A percentile compares a stretch with the other conserved stretches of the same genome.
Conservation (phyloP, 2,888 invertebrate genomes). For the Galeopsomyia nigrocyanea region DNA sequence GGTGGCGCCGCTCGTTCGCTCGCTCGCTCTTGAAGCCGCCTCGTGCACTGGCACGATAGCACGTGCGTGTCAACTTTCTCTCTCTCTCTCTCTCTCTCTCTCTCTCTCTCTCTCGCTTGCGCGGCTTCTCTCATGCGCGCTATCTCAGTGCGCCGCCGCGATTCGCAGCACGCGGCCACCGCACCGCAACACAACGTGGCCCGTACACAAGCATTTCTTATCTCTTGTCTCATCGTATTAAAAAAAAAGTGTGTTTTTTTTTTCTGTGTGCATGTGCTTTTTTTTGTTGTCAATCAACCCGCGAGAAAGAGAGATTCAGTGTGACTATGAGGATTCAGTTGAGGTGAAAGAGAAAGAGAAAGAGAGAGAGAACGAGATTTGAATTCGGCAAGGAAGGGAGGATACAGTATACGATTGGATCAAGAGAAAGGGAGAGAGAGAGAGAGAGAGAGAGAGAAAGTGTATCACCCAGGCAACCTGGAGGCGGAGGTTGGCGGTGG, state of each 20-base stretch:
- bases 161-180: constrained; percentile 44
- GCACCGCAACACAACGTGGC: constrained; percentile 29
- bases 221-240: neutral
- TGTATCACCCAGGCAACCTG: constrained; percentile 58
- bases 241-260: too few relatives aligned
- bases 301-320: neutral
- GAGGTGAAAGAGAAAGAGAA: constrained; percentile 20
- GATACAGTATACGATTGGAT: neutral
- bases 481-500: constrained; percentile 66
- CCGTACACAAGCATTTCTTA: neutral
- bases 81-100: constrained; percentile 32
- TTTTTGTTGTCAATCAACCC: neutral
- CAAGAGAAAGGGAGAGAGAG: neutral
- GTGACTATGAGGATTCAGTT: constrained; percentile 15
- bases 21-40: constrained; percentile 60
- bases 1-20: constrained; percentile 60
- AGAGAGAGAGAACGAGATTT: neutral
- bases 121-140: constrained; percentile 11
- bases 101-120: constrained; percentile 38
- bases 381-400: neutral
- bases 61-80: neutral
- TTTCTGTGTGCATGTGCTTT: neutral
- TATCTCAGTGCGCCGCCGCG: constrained; percentile 39
- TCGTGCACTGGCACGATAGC: constrained; percentile 41
- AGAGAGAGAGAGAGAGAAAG: constrained; percentile 33